phyloP scores from a whole-genome alignment of 2,113 vertebrate genomes.

The Scatophagus argus region DNA sequence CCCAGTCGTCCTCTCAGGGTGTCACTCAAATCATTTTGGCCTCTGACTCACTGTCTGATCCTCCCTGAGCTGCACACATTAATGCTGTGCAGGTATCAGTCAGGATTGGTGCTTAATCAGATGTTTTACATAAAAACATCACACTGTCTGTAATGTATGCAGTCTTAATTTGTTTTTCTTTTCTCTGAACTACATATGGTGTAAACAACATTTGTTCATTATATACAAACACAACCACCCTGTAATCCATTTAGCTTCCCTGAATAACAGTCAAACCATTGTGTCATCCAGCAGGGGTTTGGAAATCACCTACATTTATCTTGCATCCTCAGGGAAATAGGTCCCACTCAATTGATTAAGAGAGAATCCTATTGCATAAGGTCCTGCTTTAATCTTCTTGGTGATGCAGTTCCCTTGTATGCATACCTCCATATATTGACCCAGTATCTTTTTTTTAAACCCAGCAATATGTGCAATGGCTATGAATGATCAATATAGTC shows the following conservation, averaged over 20 bases:
- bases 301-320: conserved; percentile 40
- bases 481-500: conserved; percentile 60
- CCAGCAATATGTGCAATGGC: conserved; percentile 46
- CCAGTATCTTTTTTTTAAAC: conserved; percentile 67
- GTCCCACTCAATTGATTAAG: conserved; percentile 51
- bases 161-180: background rate
- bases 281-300: background rate
- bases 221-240: background rate
- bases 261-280: conserved; percentile 30
- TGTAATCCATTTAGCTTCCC: conserved; percentile 1
- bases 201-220: background rate
- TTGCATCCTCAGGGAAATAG: conserved; percentile 34
- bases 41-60: conserved; percentile 9
- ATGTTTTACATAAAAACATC: background rate
- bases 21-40: conserved; percentile 22
- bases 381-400: conserved; percentile 38
- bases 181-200: background rate
- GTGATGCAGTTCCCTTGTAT: conserved; percentile 42
- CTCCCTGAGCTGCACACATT: conserved; percentile 17
- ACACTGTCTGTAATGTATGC: background rate
- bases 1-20: conserved; percentile 36
- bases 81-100: conserved; percentile 39
- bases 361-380: conserved; percentile 25
- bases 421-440: conserved; percentile 59
- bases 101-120: conserved; percentile 15